phyloP scores from a whole-genome alignment of 2,113 vertebrate species.

The Donacobius atricapilla region DNA sequence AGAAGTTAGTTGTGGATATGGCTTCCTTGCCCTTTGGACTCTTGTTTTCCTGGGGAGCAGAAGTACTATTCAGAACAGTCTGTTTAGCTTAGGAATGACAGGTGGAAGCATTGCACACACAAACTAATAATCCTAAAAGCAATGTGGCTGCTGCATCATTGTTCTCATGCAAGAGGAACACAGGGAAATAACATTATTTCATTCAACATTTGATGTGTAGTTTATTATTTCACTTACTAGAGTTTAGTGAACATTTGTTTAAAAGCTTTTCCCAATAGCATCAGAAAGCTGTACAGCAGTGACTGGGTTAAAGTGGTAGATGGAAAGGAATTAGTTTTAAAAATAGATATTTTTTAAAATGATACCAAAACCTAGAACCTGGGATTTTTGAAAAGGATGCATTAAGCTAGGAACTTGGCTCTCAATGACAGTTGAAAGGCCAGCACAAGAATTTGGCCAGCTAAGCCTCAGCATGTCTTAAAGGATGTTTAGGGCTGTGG shows the following conservation, averaged over 20 bases:
- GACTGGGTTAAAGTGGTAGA: neutral
- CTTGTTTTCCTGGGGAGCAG: neutral
- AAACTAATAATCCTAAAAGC: neutral
- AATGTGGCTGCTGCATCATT: neutral
- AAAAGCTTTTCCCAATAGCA: neutral
- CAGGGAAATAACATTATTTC: neutral
- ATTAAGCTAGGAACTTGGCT: neutral
- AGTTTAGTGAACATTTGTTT: neutral
- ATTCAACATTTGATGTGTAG: neutral
- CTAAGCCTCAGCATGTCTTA: neutral
- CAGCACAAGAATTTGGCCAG: neutral
- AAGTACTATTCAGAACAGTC: neutral
- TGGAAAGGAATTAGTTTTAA: neutral
- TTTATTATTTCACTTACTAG: neutral
- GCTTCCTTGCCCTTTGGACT: neutral
- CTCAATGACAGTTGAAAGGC: neutral
- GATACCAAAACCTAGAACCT: neutral
- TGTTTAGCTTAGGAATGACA: neutral
- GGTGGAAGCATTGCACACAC: neutral
- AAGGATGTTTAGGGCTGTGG: neutral
- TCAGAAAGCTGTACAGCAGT: neutral
- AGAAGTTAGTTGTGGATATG: neutral
- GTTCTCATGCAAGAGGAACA: neutral
- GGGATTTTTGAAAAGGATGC: neutral
- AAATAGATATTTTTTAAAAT: neutral